Conservation (phyloP, 30 jellyfish, hydroid and myxozoan species). For the Calvadosia cruxmelitensis region DNA sequence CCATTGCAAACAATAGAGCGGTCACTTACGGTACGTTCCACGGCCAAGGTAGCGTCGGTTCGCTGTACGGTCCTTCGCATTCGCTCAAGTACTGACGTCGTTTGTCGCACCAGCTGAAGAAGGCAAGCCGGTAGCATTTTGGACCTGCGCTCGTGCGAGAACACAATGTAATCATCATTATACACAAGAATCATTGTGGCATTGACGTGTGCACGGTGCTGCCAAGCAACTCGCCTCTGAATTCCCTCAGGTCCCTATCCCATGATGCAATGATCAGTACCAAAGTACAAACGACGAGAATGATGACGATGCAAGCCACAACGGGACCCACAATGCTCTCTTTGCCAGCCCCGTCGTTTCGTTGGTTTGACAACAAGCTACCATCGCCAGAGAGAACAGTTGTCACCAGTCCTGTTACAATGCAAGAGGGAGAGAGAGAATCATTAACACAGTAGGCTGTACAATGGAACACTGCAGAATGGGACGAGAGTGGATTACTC, state of each 20-base stretch:
- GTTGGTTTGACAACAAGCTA: not conserved
- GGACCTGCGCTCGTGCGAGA: constrained; percentile 54
- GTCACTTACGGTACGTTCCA: constrained; percentile 51
- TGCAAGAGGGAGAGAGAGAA: too few relatives aligned
- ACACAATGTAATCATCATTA: too few relatives aligned
- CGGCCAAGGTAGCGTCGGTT: constrained; percentile 92
- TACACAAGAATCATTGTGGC: too few relatives aligned
- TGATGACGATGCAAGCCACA: constrained; percentile 55
- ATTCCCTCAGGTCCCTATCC: constrained; percentile 66
- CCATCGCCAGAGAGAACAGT: not conserved
- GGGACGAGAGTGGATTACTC: not conserved
- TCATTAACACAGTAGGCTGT: too few relatives aligned
- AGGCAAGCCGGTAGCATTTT: constrained; percentile 38
- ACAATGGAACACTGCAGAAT: too few relatives aligned
- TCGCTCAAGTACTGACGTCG: constrained; percentile 6
- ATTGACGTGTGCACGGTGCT: too few relatives aligned
- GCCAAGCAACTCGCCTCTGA: constrained; percentile 45
- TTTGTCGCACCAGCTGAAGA: constrained; percentile 24
- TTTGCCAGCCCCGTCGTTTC: not conserved
- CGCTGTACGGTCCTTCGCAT: constrained; percentile 76
- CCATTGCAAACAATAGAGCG: too few relatives aligned
- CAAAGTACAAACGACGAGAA: constrained; percentile 35
- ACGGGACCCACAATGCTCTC: constrained; percentile 35
- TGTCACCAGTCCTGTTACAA: not conserved
- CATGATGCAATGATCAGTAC: constrained; percentile 79